Conservation (phyloP, 2,797 vertebrate genomes). For the Prunella strophiata region DNA sequence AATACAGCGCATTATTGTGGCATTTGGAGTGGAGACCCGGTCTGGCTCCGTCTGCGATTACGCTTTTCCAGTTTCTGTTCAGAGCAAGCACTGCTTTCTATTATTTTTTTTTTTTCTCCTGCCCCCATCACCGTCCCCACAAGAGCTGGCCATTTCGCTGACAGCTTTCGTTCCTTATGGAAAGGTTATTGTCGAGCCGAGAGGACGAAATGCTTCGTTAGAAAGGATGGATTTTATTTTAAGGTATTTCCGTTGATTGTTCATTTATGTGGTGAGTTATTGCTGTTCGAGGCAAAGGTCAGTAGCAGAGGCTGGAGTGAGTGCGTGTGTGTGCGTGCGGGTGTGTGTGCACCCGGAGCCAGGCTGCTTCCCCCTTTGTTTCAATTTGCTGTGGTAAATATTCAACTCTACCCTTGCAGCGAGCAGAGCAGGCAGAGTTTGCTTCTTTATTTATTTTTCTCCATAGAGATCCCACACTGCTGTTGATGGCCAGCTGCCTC, state of each 20-base stretch:
- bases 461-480: conserved; percentile 45
- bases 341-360: conserved; percentile 67
- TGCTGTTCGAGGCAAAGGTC: conserved; percentile 90
- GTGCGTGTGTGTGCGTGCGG: conserved; percentile 62
- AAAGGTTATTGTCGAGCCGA: conserved; percentile 78
- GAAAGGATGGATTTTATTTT: conserved; percentile 99
- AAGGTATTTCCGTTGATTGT: conserved; percentile 99
- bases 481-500: conserved; percentile 49
- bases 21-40: conserved; percentile 89
- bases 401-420: conserved; percentile 50
- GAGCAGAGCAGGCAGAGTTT: conserved; percentile 60
- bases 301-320: conserved; percentile 79
- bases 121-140: conserved; percentile 71
- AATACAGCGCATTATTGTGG: conserved; percentile 92
- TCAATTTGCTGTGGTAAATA: conserved; percentile 74
- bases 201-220: conserved; percentile 81
- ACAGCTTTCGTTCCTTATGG: conserved; percentile 78
- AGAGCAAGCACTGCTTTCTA: conserved; percentile 82
- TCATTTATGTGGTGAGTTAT: conserved; percentile 96
- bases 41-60: conserved; percentile 89
- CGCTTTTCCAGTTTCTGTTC: conserved; percentile 87
- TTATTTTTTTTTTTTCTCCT: conserved; percentile 56
- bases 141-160: conserved; percentile 72
- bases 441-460: conserved; percentile 56
- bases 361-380: conserved; percentile 76